Conservation (phyloP, 2,113 vertebrate species). For the Dinomys branickii region DNA sequence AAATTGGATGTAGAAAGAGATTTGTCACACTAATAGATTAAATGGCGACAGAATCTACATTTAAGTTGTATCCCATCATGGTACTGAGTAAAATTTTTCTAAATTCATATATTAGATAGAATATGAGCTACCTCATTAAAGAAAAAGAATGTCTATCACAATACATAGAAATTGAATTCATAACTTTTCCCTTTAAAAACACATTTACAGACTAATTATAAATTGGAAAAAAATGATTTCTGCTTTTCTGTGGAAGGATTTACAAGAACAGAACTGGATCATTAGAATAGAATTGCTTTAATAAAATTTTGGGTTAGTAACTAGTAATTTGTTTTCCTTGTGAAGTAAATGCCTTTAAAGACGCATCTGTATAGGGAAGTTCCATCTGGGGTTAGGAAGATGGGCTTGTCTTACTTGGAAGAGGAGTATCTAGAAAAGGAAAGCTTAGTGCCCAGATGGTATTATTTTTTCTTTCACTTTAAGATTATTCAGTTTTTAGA, state of each 20-base stretch:
- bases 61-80: background rate
- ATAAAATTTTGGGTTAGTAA: background rate
- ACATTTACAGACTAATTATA: conserved; percentile 5
- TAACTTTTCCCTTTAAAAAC: conserved; percentile 55
- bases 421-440: background rate
- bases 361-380: background rate
- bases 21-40: conserved; percentile 15
- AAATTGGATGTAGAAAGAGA: conserved; percentile 54
- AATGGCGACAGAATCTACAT: background rate
- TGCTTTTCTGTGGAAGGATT: background rate
- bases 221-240: conserved; percentile 42
- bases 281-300: background rate
- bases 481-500: conserved; percentile 62
- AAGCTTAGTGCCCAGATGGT: background rate
- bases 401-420: background rate
- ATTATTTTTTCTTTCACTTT: conserved; percentile 44
- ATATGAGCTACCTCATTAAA: conserved; percentile 49
- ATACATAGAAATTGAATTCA: conserved; percentile 53
- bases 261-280: conserved; percentile 54
- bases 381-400: background rate
- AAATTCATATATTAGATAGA: conserved; percentile 35
- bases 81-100: conserved; percentile 1
- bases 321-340: background rate
- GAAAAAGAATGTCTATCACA: background rate
- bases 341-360: background rate